Base-by-base conservation (phyloP, 2,888 invertebrate species). In the Habroteleia sp. region DNA sequence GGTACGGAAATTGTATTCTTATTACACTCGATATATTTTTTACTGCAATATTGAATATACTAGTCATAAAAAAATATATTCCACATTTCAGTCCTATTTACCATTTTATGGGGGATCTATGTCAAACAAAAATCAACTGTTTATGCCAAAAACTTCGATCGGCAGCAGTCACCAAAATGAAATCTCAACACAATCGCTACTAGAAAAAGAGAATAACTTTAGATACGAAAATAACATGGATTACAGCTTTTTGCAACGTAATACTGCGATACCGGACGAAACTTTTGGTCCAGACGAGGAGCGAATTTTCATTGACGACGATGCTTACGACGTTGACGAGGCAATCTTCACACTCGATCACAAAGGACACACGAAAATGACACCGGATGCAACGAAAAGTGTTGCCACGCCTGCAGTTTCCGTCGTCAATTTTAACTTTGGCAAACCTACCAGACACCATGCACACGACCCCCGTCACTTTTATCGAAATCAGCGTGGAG, bases 41-140 rank as follows among this genome's bases (percentile, higher is more conserved):
- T n/a, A n/a, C n/a, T n/a, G n/a, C n/a, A n/a, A n/a, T n/a, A n/a
- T n/a, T n/a, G n/a, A n/a, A n/a, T n/a, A n/a, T n/a, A n/a, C n/a
- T n/a, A n/a, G n/a, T n/a, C n/a, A n/a, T n/a, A n/a, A n/a, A n/a
- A n/a, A n/a, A n/a, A n/a, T n/a, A n/a, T n/a, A n/a, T n/a, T n/a
- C n/a, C n/a, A n/a, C n/a, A n/a, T 68, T 79, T 89, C 91, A 95
- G 95, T 91, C 92, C 89, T 92, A 95, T 87, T 95, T 94, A 94
- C 94, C 94, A 83, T 94, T 95, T 88, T 95, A 95, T 93, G 80
- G 81, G 3, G 75, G 76, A 8, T 91, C 92, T 37, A 91, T 92
- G 81, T 91, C 92, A 81, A 93, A 92, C 0, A 91, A 93, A 69
- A 94, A 93, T 29, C 94, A 94, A 87, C 91, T 94, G 63, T 92